These are phyloP conservation scores for Nycticorax nycticorax DNA, from an alignment of 2,113 vertebrate species.

Conservation along the genomic window DNA sequence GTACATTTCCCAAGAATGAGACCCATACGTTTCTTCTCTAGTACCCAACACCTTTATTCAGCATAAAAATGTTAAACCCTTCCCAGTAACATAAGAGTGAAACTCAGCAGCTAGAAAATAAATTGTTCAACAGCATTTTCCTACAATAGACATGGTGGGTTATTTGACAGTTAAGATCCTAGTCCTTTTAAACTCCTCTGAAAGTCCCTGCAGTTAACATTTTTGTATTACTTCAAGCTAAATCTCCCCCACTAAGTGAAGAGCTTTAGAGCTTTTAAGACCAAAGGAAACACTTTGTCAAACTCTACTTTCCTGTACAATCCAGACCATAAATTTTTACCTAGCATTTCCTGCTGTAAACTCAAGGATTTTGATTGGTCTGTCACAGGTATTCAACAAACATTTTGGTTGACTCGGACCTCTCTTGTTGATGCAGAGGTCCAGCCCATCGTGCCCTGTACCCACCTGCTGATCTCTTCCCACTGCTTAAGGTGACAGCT, in stretches of 20 bases:
- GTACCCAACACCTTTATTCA: neutral
- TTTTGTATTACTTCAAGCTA: neutral
- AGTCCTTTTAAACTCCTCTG: neutral
- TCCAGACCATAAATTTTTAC: neutral
- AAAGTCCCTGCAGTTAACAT: neutral
- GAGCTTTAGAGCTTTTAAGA: neutral
- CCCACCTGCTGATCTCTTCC: neutral
- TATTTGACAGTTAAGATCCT: neutral
- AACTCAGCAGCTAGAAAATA: neutral
- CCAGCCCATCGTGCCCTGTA: neutral
- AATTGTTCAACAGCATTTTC: neutral
- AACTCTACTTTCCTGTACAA: neutral
- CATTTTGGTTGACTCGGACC: neutral
- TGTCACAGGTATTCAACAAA: neutral
- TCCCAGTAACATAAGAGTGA: neutral
- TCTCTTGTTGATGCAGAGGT: neutral
- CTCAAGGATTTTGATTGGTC: neutral
- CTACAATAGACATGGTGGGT: neutral
- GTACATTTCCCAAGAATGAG: neutral
- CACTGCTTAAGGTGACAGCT: neutral
- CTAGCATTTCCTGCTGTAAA: neutral
- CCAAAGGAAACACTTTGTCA: conserved; percentile 2
- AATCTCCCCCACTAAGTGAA: neutral
- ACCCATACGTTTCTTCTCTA: neutral
- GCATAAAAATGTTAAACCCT: neutral